Percentiles rank a stretch among this genome's conserved stretches.
Conservation (phyloP, 2,113 vertebrate species). For the Rostratula benghalensis region DNA sequence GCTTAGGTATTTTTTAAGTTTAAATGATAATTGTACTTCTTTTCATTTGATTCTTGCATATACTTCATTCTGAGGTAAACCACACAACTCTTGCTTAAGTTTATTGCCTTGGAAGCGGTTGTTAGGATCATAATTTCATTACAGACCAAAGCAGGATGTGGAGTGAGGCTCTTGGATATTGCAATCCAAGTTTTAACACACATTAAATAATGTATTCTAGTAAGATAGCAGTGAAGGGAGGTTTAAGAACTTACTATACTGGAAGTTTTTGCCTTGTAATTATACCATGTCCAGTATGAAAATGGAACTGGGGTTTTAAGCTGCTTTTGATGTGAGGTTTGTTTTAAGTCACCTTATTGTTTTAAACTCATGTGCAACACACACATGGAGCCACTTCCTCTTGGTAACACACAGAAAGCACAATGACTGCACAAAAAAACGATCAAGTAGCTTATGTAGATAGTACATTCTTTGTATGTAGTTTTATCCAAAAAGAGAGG, state of each 20-base stretch:
- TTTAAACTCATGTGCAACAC: not conserved
- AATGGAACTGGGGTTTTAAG: not conserved
- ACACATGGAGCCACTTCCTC: not conserved
- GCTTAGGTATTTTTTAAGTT: not conserved
- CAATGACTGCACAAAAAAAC: not conserved
- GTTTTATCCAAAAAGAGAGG: not conserved
- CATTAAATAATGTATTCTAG: not conserved
- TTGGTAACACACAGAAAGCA: not conserved
- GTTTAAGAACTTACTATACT: not conserved
- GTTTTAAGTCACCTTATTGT: not conserved
- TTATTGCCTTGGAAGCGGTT: not conserved
- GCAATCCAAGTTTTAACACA: not conserved
- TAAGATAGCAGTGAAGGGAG: not conserved
- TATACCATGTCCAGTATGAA: not conserved
- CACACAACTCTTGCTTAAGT: not conserved
- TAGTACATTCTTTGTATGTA: not conserved
- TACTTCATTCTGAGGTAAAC: not conserved
- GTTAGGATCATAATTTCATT: not conserved
- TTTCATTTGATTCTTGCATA: not conserved
- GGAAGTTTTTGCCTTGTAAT: not conserved
- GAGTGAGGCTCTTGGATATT: not conserved
- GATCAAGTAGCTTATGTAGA: not conserved
- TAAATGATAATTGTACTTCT: not conserved
- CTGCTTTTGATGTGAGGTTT: not conserved
- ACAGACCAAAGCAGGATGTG: not conserved